Percentiles rank a stretch among this genome's conserved stretches.
These are phyloP conservation scores for Myrmophylax atrothorax DNA, from an alignment of 2,113 vertebrate species.

Conservation along the genomic window DNA sequence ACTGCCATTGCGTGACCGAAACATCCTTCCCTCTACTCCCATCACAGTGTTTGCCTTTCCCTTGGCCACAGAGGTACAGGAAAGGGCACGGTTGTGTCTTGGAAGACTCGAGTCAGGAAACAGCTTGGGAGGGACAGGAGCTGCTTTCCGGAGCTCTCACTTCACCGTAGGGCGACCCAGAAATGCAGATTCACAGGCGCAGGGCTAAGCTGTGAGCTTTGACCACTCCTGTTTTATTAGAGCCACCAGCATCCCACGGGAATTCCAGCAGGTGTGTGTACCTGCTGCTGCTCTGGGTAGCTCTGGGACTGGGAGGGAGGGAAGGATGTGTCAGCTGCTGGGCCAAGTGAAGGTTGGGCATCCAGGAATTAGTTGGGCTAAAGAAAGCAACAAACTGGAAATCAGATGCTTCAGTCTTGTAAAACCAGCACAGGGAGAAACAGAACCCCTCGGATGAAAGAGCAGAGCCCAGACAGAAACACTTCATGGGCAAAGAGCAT, in stretches of 20 bases:
- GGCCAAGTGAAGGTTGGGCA: neutral
- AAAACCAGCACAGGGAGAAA: neutral
- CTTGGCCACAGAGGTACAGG: neutral
- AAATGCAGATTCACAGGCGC: rapidly evolving
- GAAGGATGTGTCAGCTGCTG: neutral
- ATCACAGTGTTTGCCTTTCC: neutral
- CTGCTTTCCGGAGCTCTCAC: neutral
- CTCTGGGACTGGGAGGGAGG: neutral
- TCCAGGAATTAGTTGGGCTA: neutral
- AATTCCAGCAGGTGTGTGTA: rapidly evolving
- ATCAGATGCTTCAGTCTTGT: neutral
- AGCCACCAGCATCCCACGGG: rapidly evolving
- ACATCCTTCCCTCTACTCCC: neutral
- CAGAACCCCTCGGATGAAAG: rapidly evolving
- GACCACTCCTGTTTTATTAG: rapidly evolving
- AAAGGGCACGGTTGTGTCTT: neutral
- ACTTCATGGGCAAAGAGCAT: rapidly evolving
- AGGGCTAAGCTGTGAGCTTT: neutral
- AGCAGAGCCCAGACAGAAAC: neutral
- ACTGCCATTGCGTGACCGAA: neutral
- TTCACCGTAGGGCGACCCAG: rapidly evolving
- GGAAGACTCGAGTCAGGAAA: neutral
- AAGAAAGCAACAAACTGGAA: rapidly evolving
- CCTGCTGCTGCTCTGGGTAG: neutral
- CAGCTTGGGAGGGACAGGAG: neutral